Conservation (phyloP, 2,888 invertebrate species). For the Pharmacophagus antenor region DNA sequence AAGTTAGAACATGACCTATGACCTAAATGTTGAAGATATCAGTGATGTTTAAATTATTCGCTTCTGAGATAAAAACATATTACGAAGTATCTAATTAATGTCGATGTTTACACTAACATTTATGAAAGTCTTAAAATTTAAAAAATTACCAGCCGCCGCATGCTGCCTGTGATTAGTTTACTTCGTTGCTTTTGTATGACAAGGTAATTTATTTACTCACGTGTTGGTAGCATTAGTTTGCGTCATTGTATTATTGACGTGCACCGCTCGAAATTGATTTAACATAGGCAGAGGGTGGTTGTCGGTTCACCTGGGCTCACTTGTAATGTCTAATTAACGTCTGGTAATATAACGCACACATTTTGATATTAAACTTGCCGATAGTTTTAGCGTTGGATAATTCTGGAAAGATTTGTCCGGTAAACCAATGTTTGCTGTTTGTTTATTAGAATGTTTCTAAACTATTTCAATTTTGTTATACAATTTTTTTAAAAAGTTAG, state of each 20-base stretch:
- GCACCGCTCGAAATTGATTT: conserved; percentile 35
- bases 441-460: too few relatives aligned
- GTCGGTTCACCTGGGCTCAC: not conserved
- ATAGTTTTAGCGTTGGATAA: too few relatives aligned
- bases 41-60: too few relatives aligned
- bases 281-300: conserved; percentile 22
- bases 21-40: too few relatives aligned
- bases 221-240: conserved; percentile 32
- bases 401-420: too few relatives aligned
- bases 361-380: too few relatives aligned
- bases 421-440: too few relatives aligned
- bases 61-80: too few relatives aligned
- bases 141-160: conserved; percentile 2
- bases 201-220: conserved; percentile 35
- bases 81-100: not conserved
- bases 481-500: too few relatives aligned
- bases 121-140: conserved; percentile 19
- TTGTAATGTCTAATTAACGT: too few relatives aligned
- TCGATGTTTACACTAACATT: not conserved
- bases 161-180: conserved; percentile 1
- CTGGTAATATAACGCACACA: not conserved
- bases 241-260: conserved; percentile 33
- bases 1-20: too few relatives aligned
- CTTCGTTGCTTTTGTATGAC: conserved; percentile 19
- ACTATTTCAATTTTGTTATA: too few relatives aligned